Conservation (phyloP, 2,113 vertebrate species). For the Chamaea fasciata region DNA sequence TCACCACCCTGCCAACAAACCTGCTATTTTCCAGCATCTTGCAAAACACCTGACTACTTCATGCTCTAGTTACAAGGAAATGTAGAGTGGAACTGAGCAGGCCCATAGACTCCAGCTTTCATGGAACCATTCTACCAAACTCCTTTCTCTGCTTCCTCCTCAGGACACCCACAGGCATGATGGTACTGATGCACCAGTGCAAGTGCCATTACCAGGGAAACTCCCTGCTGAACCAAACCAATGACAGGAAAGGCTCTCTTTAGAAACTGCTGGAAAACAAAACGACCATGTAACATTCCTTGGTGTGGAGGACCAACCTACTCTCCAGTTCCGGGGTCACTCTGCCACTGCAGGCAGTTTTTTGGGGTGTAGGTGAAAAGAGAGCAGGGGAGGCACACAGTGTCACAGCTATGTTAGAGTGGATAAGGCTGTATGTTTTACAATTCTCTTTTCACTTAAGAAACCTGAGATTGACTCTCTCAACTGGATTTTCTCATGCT, state of each 20-base stretch:
- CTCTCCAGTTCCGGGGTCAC: background rate
- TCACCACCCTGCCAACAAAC: background rate
- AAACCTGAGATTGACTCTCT: slow-evolving; percentile 51
- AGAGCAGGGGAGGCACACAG: background rate
- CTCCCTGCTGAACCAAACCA: background rate
- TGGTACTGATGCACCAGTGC: background rate
- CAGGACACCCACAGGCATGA: background rate
- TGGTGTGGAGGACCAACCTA: background rate
- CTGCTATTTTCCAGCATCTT: slow-evolving; percentile 18
- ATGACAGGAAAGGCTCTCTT: background rate
- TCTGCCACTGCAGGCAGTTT: background rate
- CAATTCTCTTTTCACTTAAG: background rate
- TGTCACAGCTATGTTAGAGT: background rate
- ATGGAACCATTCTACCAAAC: background rate
- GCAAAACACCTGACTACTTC: background rate
- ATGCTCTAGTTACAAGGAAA: background rate
- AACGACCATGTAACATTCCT: background rate
- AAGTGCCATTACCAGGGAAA: background rate
- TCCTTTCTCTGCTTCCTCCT: background rate
- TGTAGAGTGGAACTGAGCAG: background rate
- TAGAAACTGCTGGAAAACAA: background rate
- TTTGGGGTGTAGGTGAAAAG: background rate
- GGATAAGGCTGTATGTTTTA: background rate
- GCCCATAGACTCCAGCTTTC: background rate
- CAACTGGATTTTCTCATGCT: slow-evolving; percentile 1